Conservation (phyloP, 2,113 vertebrate species). For the Pan troglodytes region NHGRI_mPanTro3-v2.1_pri NC_072414.2:6672501-6673000, state of each 20-base stretch:
- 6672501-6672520: background rate
- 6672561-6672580: background rate
- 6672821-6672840: background rate
- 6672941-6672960: conserved; percentile 4
- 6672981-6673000: conserved; percentile 60
- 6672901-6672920: background rate
- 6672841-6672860: background rate
- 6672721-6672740: background rate
- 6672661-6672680: background rate
- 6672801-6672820: conserved; percentile 24
- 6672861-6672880: background rate
- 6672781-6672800: background rate
- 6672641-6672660: background rate
- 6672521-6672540: background rate
- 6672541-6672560: background rate
- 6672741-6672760: background rate
- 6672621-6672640: background rate
- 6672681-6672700: background rate
- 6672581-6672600: background rate
- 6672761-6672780: background rate
- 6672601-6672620: background rate
- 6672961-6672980: conserved; percentile 59
- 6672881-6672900: background rate
- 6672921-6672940: background rate
- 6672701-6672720: background rate